Evolutionary conservation across 2,113 vertebrate species (phyloP), one percentile per base, ranked within the genome.

Genomic region (Anhinga rufa): DNA sequence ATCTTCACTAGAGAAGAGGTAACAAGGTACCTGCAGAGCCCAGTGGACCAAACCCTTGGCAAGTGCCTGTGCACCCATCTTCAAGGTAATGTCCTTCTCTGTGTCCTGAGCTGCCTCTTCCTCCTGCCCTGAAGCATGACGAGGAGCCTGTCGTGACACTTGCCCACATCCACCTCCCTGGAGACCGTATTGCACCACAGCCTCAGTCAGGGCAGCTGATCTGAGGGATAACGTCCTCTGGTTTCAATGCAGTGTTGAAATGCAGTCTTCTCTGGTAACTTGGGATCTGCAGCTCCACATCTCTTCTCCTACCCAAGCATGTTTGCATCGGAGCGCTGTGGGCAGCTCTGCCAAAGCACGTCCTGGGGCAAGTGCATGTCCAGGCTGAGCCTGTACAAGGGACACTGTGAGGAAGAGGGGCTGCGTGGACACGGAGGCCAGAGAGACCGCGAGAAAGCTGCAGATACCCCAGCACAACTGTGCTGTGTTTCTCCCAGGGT

Each of bases 241-340:
- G 13, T 40, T 54, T 46, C 15, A 68, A 16, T 6, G 32, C 17
- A 2, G 49, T 16, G 24, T 14, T 58, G 58, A 65, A 71, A 31
- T 11, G 32, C 12, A 48, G 20, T 9, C 25, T 60, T 32, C 85
- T 42, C 65, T 10, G 34, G 31, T 42, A 17, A 32, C 51, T 11
- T 24, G 46, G 52, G 72, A 31, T n/a, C 65, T 55, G 61, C 42
- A 88, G 57, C 42, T 44, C 42, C 40, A 42, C 60, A 31, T 34
- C 64, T 40, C 22, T 44, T 60, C 57, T 84, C 62, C 51, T 65
- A 10, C 48, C 38, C 48, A 15, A 42, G 40, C 32, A 14, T 0
- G 0, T 14, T 31, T 34, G 12, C n/a, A 17, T 24, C 1, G 12
- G 26, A 46, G 17, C 0, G 0, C 54, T 25, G 20, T 9, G 21